A percentile compares a stretch with the other conserved stretches of the same genome.
phyloP scores from a whole-genome alignment of 2,113 vertebrate species.

The Tupaia tana region DNA sequence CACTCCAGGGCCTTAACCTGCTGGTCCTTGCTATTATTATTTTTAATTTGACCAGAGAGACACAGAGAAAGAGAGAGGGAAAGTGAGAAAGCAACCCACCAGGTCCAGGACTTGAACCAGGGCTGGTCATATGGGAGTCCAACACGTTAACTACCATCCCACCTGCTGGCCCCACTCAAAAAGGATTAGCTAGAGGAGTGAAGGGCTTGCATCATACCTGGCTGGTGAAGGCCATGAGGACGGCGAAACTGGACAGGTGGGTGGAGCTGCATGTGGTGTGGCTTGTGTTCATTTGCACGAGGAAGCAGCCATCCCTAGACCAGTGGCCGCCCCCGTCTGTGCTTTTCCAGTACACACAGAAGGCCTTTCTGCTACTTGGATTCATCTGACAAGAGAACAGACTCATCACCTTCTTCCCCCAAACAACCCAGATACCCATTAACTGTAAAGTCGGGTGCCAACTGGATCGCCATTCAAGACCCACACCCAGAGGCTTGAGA shows the following conservation, averaged over 20 bases:
- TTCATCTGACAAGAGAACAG: constrained; percentile 48
- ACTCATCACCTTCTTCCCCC: not conserved
- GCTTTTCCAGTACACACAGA: constrained; percentile 88
- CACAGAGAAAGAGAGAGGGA: too few relatives aligned
- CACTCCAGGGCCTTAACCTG: too few relatives aligned
- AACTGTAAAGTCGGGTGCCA: too few relatives aligned
- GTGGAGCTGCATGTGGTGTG: constrained; percentile 85
- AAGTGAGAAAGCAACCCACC: too few relatives aligned
- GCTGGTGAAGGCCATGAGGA: constrained; percentile 84
- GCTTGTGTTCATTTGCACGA: constrained; percentile 63
- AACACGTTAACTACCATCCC: too few relatives aligned
- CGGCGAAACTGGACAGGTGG: constrained; percentile 89
- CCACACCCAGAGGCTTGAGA: too few relatives aligned
- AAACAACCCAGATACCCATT: too few relatives aligned
- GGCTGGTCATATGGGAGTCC: too few relatives aligned
- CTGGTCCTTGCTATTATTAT: too few relatives aligned
- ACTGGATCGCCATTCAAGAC: too few relatives aligned
- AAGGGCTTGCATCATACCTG: constrained; percentile 32
- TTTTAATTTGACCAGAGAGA: too few relatives aligned
- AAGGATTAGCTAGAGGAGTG: not conserved
- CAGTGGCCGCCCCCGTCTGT: constrained; percentile 64
- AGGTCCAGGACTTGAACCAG: too few relatives aligned
- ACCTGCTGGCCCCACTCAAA: not conserved
- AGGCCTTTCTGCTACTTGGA: rapidly evolving
- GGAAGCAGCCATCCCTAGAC: constrained; percentile 84